Percentiles rank a stretch among this genome's conserved stretches.
phyloP scores from a whole-genome alignment of 2,113 vertebrate species.

The Guaruba guarouba region DNA sequence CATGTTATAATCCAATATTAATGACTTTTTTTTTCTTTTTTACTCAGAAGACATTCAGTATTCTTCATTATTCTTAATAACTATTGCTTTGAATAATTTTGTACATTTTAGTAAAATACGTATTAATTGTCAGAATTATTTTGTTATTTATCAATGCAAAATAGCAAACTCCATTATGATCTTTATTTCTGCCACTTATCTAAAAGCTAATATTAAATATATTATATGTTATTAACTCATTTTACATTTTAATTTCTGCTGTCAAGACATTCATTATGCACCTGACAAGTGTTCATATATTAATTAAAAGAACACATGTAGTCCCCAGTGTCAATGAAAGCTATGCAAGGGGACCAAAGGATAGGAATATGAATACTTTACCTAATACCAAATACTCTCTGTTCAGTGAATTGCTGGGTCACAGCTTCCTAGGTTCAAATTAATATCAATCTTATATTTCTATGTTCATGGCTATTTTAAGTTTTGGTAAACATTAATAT shows the following conservation, averaged over 20 bases:
- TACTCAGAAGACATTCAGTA: not conserved
- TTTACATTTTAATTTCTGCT: not conserved
- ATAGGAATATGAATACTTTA: not conserved
- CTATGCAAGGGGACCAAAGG: not conserved
- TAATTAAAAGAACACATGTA: not conserved
- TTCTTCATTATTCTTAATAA: not conserved
- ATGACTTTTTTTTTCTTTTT: not conserved
- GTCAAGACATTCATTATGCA: not conserved
- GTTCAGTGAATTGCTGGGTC: not conserved
- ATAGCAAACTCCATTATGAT: not conserved
- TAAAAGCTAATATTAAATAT: not conserved
- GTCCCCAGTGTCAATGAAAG: not conserved
- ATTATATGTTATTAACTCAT: not conserved
- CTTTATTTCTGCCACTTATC: not conserved
- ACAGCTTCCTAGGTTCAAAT: not conserved
- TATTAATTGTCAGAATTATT: not conserved
- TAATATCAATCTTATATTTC: not conserved
- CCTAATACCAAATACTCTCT: not conserved
- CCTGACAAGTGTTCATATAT: not conserved
- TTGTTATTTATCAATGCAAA: conserved; percentile 3
- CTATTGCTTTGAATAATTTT: not conserved
- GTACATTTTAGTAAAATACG: not conserved
- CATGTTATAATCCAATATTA: not conserved
- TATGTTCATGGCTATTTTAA: not conserved
- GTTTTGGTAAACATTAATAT: not conserved